A percentile compares a stretch with the other conserved stretches of the same genome.
Evolutionary conservation across 2,888 invertebrate genomes (phyloP).

Genomic region (Drosophila kambysellisi): DNA sequence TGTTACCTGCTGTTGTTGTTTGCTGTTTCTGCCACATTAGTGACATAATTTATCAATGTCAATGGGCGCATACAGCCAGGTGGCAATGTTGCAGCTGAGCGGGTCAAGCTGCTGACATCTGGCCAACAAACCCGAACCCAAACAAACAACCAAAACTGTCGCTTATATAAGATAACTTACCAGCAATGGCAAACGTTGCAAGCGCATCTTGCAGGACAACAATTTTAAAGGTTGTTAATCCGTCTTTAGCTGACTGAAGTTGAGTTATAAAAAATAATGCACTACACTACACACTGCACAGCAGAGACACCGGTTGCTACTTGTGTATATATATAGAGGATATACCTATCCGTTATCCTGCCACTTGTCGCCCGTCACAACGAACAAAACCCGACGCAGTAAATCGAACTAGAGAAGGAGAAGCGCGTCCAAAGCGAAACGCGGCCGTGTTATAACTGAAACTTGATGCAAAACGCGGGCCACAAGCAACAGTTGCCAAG

Average conservation of each 20-base stretch:
- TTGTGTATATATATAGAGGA: conserved; percentile 2
- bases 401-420: conserved; percentile 18
- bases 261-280: conserved; percentile 15
- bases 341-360: conserved; percentile 33
- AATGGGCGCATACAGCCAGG: conserved; percentile 25
- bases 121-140: conserved; percentile 2
- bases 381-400: conserved; percentile 13
- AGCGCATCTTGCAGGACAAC: conserved; percentile 68
- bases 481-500: conserved; percentile 55
- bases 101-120: conserved; percentile 57
- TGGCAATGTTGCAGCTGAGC: conserved; percentile 33
- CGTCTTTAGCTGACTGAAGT: conserved; percentile 16
- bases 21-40: conserved; percentile 25
- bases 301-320: conserved; percentile 23
- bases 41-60: conserved; percentile 79
- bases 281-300: conserved; percentile 41
- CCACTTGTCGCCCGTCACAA: conserved; percentile 30
- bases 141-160: not conserved
- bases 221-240: conserved; percentile 38
- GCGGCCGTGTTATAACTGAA: conserved; percentile 81
- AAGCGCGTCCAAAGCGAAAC: conserved; percentile 79
- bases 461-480: conserved; percentile 62
- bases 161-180: conserved; percentile 63
- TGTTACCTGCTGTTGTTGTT: conserved; percentile 37
- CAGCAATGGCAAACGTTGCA: conserved; percentile 74